These are phyloP conservation scores for Silurus asotus DNA, from an alignment of 2,113 vertebrate species.

Conservation along the genomic window DNA sequence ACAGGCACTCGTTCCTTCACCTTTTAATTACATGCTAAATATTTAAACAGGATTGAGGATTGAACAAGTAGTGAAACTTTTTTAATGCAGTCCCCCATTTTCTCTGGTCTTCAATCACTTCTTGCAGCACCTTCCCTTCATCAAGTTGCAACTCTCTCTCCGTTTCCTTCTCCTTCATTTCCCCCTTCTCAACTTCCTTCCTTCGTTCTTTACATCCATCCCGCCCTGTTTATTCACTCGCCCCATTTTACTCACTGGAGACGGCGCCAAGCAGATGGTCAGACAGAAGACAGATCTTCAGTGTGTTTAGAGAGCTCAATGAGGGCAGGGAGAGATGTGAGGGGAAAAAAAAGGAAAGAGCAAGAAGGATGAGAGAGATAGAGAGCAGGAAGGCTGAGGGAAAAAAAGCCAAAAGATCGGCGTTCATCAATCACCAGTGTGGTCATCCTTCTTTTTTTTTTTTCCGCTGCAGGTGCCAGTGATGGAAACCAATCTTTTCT, in stretches of 20 bases:
- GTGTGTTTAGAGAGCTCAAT: slow-evolving; percentile 6
- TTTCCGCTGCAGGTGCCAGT: background rate
- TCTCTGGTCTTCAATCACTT: slow-evolving; percentile 44
- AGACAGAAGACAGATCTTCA: slow-evolving; percentile 39
- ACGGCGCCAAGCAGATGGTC: slow-evolving; percentile 32
- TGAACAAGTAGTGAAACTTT: slow-evolving; percentile 57
- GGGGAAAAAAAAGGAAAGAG: slow-evolving; percentile 3
- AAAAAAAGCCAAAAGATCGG: background rate
- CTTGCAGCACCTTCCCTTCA: background rate
- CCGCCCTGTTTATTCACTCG: slow-evolving; percentile 9
- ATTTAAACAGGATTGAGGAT: slow-evolving; percentile 70
- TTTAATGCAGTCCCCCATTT: slow-evolving; percentile 43
- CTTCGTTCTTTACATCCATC: slow-evolving; percentile 6
- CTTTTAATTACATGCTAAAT: slow-evolving; percentile 75
- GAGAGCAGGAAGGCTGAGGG: background rate
- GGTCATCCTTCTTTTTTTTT: slow-evolving; percentile 27
- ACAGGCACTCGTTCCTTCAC: slow-evolving; percentile 62
- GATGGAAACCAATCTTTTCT: slow-evolving; percentile 21
- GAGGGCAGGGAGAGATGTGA: background rate
- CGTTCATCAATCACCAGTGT: slow-evolving; percentile 8
- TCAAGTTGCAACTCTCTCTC: background rate
- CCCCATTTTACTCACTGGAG: slow-evolving; percentile 7
- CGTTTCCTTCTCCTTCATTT: background rate
- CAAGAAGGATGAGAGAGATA: slow-evolving; percentile 9
- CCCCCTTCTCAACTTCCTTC: background rate